These are phyloP conservation scores for Branchellion lobata DNA, from an alignment of 2,888 invertebrate genomes.

Conservation along the genomic window DNA sequence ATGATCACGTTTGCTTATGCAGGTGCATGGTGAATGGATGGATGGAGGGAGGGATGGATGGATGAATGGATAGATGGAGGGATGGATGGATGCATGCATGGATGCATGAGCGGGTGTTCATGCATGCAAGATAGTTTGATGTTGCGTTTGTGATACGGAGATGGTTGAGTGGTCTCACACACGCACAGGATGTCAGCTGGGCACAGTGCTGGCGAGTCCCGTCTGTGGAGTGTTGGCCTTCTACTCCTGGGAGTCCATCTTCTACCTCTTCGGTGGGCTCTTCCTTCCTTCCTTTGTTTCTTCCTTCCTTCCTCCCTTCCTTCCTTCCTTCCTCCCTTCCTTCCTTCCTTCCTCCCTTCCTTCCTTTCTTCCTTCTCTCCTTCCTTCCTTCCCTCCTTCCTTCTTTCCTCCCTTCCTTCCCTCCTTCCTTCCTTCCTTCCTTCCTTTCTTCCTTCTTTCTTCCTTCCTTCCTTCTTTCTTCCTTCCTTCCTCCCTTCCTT, in stretches of 20 bases:
- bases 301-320: neutral
- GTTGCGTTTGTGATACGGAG: no score
- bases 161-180: no score
- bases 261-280: slow-evolving; percentile 51
- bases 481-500: no score
- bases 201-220: slow-evolving; percentile 80
- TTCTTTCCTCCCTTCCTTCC: neutral
- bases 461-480: no score
- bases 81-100: neutral
- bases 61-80: neutral
- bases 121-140: neutral
- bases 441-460: no score
- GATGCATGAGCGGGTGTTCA: neutral
- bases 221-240: slow-evolving; percentile 78
- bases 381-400: neutral
- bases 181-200: slow-evolving; percentile 77
- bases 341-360: neutral
- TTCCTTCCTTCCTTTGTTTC: neutral
- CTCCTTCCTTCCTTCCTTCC: no score
- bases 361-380: neutral
- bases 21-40: slow-evolving; percentile 51
- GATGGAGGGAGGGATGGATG: neutral
- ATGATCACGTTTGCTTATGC: slow-evolving; percentile 54
- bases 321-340: neutral
- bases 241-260: slow-evolving; percentile 61